Conservation (phyloP, 2,888 invertebrate genomes). For the Thera obeliscata region DNA sequence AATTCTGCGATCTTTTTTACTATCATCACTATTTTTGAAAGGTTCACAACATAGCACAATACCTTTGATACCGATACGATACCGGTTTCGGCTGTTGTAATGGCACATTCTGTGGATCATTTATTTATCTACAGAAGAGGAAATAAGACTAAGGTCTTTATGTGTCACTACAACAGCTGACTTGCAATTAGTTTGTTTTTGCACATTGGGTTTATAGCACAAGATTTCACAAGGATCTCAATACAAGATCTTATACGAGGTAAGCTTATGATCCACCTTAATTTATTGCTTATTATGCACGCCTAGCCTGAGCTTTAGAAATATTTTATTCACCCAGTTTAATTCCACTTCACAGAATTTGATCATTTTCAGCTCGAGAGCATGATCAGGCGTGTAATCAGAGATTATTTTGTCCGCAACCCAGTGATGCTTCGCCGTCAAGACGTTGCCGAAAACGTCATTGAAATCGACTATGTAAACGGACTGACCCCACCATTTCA, state of each 20-base stretch:
- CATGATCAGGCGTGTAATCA: slow-evolving; percentile 38
- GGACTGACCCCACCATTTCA: slow-evolving; percentile 57
- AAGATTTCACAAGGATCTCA: slow-evolving; percentile 11
- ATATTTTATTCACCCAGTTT: not conserved
- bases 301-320: not conserved
- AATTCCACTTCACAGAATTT: not conserved
- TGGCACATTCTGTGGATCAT: not conserved
- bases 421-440: slow-evolving; percentile 48
- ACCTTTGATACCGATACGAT: not conserved
- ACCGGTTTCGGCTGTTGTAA: not conserved
- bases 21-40: not conserved
- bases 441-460: slow-evolving; percentile 57
- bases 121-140: not conserved
- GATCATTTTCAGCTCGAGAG: slow-evolving; percentile 28
- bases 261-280: slow-evolving; percentile 4
- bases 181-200: slow-evolving; percentile 4
- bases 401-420: slow-evolving; percentile 33
- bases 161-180: not conserved
- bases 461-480: slow-evolving; percentile 55
- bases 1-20: not conserved
- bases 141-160: not conserved
- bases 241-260: slow-evolving; percentile 12
- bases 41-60: not conserved
- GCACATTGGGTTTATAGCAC: slow-evolving; percentile 19
- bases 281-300: not conserved